phyloP scores from a whole-genome alignment of 2,888 invertebrate genomes.

The Lithosia quadra region DNA sequence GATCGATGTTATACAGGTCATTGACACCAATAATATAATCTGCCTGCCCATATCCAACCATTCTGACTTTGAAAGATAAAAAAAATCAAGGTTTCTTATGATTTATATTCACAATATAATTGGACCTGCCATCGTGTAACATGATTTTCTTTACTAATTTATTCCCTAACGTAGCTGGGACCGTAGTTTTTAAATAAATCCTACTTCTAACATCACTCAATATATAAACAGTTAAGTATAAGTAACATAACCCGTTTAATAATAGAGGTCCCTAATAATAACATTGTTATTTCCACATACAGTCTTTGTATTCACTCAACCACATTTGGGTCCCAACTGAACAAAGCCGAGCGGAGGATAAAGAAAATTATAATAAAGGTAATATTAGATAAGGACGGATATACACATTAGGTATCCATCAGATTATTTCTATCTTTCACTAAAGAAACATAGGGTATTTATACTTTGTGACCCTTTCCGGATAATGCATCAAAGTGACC shows the following conservation, averaged over 20 bases:
- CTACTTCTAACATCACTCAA: not conserved
- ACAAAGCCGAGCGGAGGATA: constrained; percentile 4
- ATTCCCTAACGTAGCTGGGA: not conserved
- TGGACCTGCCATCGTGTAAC: not conserved
- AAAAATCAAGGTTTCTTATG: no score
- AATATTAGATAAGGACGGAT: constrained; percentile 7
- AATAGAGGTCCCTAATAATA: not conserved
- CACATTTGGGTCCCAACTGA: not conserved
- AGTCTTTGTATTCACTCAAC: not conserved
- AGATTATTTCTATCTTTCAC: constrained; percentile 22
- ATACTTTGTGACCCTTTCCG: constrained; percentile 27
- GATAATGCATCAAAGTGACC: constrained; percentile 37
- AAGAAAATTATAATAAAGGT: constrained; percentile 12
- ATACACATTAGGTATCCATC: not conserved
- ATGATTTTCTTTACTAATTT: not conserved
- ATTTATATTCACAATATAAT: no score
- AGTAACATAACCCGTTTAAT: not conserved
- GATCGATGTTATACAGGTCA: no score
- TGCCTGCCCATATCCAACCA: no score
- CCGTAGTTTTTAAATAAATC: not conserved
- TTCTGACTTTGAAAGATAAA: no score
- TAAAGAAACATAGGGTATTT: constrained; percentile 28
- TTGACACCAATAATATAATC: no score
- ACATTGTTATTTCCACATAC: constrained; percentile 5
- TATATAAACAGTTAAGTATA: not conserved